Evolutionary conservation across 1,140 invertebrate species (phyloP).

Genomic region (Pollicipes pollicipes): DNA sequence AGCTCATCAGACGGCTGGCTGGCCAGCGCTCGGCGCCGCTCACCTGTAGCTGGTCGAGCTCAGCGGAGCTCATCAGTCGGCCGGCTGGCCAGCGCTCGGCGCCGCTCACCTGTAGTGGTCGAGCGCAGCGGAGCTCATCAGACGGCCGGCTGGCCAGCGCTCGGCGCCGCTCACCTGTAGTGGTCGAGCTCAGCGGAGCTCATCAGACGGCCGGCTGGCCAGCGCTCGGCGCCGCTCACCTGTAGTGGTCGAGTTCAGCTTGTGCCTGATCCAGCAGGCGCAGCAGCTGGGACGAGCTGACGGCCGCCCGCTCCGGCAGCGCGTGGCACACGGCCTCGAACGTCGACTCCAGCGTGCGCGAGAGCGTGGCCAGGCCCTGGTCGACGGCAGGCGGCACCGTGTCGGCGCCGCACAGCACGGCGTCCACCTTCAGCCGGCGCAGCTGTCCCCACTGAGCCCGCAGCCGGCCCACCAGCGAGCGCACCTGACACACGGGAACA

Average conservation of each 20-base stretch:
- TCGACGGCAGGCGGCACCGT: background rate
- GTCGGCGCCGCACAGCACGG: background rate
- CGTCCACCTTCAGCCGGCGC: background rate
- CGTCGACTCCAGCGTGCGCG: background rate
- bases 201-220: no score
- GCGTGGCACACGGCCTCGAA: background rate
- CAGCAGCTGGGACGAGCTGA: background rate
- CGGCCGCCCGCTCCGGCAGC: background rate
- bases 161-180: background rate
- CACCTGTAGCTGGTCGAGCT: no score
- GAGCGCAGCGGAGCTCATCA: no score
- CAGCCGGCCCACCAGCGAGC: background rate
- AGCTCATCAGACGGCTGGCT: no score
- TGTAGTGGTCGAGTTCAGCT: background rate
- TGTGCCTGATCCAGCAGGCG: background rate
- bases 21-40: no score
- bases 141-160: no score
- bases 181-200: no score
- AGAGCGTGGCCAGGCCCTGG: conserved; percentile 1
- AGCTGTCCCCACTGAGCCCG: background rate
- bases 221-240: background rate
- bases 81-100: no score
- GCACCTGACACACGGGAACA: no score
- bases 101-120: no score
- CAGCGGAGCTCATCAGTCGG: no score